Base-by-base conservation (phyloP, 2,888 invertebrate species). In the Liodrosophila aerea region DNA sequence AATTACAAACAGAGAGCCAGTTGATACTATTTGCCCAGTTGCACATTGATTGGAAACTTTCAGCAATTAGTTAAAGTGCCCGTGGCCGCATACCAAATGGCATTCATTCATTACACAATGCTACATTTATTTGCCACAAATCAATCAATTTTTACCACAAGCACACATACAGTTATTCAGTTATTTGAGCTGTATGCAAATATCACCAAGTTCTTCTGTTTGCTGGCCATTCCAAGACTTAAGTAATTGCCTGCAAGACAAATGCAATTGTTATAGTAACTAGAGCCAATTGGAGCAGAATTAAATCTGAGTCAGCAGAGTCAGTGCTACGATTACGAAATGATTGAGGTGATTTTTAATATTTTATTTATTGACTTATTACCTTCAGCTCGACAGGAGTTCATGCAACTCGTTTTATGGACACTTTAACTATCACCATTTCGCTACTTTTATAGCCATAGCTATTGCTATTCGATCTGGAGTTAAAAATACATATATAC, bases 51-150 rank as follows among this genome's bases (percentile, higher is more conserved):
- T 18, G 16, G 7, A 49, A 49, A 31, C 4, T 31, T 49, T 2
- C 16, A 18, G 5, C 18, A 31, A 50, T 50, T 50, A 31, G 31
- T 50, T 40, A n/a, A 31, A 49, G 49, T 49, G 39, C 18, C 2
- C 22, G 5, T 4, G 2, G 22, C 22, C 22, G 5, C 2, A 22
- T 22, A 5, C 22, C 22, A 22, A 22, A 22, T 22, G 5, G 22
- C 5, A 22, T 22, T 22, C 5, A 22, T 2, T 4, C 22, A 2
- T 22, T 22, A 22, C 22, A 22, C 22, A 22, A 22, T 22, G 5
- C 22, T 22, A 22, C 22, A 37, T 37, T 15, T 9, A 37, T 16
- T 37, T 37, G 16, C 37, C 16, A 9, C 37, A 16, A 37, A 9
- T 37, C 37, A 37, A 37, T 37, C 34, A 13, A 13, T 15, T 34